Conservation (phyloP, 2,797 vertebrate genomes). For the Ambastaia sidthimunki region DNA sequence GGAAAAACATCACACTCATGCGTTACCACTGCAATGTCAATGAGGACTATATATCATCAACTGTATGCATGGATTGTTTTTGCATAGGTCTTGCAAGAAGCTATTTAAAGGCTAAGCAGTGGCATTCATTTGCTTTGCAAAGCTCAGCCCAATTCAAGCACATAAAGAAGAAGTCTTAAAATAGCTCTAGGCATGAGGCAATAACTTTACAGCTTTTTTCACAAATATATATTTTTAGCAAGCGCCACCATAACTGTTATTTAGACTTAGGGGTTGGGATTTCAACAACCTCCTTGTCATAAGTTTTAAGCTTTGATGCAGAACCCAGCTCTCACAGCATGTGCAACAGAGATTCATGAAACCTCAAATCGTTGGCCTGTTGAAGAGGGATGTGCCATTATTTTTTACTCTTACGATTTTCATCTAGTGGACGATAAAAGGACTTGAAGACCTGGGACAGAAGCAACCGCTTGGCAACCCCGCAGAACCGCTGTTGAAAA, state of each 20-base stretch:
- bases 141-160: conserved; percentile 66
- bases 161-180: conserved; percentile 66
- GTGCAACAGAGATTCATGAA: conserved; percentile 6
- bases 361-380: neutral
- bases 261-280: conserved; percentile 4
- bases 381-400: neutral
- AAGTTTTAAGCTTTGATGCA: neutral
- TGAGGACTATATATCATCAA: conserved; percentile 69
- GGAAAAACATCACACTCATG: conserved; percentile 60
- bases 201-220: conserved; percentile 35
- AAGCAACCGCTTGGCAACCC: neutral
- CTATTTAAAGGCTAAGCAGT: conserved; percentile 66
- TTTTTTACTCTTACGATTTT: neutral
- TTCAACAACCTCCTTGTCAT: neutral
- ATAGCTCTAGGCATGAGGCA: conserved; percentile 60
- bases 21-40: conserved; percentile 77
- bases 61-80: conserved; percentile 67
- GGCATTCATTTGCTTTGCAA: conserved; percentile 67
- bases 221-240: neutral
- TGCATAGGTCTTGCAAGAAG: conserved; percentile 56
- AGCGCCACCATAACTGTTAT: conserved; percentile 29
- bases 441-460: neutral
- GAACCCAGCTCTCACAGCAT: neutral
- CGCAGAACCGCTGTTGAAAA: neutral
- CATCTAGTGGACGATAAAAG: neutral